Percentiles rank a stretch among this genome's conserved stretches.
Evolutionary conservation across 2,797 vertebrate species (phyloP).

Genomic region (Scolopax bukidnonensis): DNA sequence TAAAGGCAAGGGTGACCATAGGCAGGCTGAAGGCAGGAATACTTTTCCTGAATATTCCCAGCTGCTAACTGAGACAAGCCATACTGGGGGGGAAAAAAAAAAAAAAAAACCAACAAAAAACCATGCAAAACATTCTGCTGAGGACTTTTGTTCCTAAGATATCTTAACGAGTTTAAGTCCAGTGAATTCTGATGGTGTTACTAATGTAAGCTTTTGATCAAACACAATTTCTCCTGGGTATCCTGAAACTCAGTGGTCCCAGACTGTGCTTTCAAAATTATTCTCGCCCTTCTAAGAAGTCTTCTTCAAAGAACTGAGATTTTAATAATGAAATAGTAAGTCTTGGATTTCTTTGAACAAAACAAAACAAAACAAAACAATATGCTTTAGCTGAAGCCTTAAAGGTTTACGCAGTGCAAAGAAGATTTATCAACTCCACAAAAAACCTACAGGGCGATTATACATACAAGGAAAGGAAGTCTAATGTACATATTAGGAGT

Average conservation of each 20-base stretch:
- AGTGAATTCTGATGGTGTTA: neutral
- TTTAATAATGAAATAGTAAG: neutral
- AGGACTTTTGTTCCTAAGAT: neutral
- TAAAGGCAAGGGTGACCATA: neutral
- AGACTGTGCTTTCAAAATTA: neutral
- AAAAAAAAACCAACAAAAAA: neutral
- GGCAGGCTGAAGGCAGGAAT: neutral
- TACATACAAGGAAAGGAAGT: neutral
- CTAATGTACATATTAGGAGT: rapidly evolving
- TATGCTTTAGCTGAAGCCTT: neutral
- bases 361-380: neutral
- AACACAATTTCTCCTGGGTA: neutral
- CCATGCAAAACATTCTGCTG: neutral
- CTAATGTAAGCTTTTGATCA: neutral
- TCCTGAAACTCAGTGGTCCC: neutral
- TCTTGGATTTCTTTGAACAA: neutral
- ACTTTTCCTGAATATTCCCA: neutral
- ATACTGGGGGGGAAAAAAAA: no score
- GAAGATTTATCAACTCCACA: neutral
- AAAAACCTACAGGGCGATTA: neutral
- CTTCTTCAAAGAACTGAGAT: neutral
- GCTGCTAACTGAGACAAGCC: neutral
- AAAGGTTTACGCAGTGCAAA: neutral
- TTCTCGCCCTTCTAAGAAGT: neutral
- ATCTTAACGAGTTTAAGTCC: neutral